Base-by-base conservation (phyloP, 2,797 vertebrate species). In the Microctenopoma stevenorrisi region DNA sequence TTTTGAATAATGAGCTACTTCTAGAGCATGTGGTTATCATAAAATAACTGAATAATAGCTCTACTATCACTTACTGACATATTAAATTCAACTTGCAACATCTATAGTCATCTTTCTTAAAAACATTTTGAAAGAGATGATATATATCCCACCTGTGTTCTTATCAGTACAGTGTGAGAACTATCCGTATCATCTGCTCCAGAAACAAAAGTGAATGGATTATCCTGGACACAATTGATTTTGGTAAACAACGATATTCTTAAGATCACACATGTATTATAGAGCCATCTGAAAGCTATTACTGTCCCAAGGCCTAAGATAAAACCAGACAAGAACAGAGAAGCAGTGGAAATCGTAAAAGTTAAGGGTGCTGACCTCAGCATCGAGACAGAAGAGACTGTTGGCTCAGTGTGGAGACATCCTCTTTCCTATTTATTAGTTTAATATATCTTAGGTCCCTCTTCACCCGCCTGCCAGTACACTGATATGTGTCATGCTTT, bases 251-350 rank as follows among this genome's bases (percentile, higher is more conserved):
- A 50, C 0, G 1, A 16, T 64, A 76, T 16, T 70, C 49, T 63
- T 52, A 15, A 60, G 44, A 76, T 74, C 40, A 42, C 56, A 68
- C 50, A 60, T 49, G 51, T 76, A 70, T 68, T 46, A 64, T 22
- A 15, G 46, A 63, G 38, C 55, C 87, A 91, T 90, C 82, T 91
- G 88, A 90, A 84, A 88, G 50, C 70, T 38, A 89, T 93, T 88
- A 87, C 48, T 68, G 59, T 64, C 60, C 61, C 25, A 48, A 61
- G 52, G 58, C 40, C 66, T 44, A 54, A 76, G 59, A 74, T 78
- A 54, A 79, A 76, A 88, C 64, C 38, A 68, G 57, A 55, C 72
- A 49, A 44, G 46, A 57, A 44, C 35, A 74, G 52, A 33, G 40
- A 49, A 56, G 33, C 25, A 44, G 60, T 79, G 60, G 60, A 84